Base-by-base conservation (phyloP, 1,140 invertebrate genomes). In the Dinoponera quadriceps region DNA sequence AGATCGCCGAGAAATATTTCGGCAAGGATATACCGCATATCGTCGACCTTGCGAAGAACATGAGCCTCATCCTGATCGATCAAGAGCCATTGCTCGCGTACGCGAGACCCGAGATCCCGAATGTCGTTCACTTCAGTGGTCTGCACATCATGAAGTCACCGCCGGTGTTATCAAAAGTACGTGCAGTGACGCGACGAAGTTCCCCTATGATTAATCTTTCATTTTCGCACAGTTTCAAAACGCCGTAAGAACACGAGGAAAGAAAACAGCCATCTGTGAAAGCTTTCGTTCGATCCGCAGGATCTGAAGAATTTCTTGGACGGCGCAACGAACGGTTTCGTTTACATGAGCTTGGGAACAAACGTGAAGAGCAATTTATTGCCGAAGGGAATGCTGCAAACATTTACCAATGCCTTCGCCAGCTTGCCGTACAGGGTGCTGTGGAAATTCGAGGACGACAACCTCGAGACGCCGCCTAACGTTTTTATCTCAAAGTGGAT, bases 261-360 rank as follows among this genome's bases (percentile, higher is more conserved):
- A 27, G 25, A 38, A 62, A 44, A 55, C 20, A 55, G 54, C 27
- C 0, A 13, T 25, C 44, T 25, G 57, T 69, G 68, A 44, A 68
- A 20, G 20, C 55, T 25, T 14, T 57, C 38, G 38, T 9, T 33
- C 4, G 0, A 16, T 89, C 7, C 55, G 7, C 80, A 95, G 94
- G 91, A 95, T 71, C 81, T 95, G 0, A 86, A 94, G 90, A 80
- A 91, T 11, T 89, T 95, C 2, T 27, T 95, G 44, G 94, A 95
- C 65, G 78, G 80, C 0, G 94, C 95, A 1, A 89, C 80, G 0
- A 84, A 95, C 71, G 96, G 96, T 0, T 95, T 94, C 44, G 94
- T 96, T 29, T 96, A 94, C 85, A 95, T 96, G 59, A 96, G 95
- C 82, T 90, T 96, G 80, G 95, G 95, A 0, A 94, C 93, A 0